Evolutionary conservation across 2,113 vertebrate genomes (phyloP).

Genomic region (Sinosuthora webbiana): DNA sequence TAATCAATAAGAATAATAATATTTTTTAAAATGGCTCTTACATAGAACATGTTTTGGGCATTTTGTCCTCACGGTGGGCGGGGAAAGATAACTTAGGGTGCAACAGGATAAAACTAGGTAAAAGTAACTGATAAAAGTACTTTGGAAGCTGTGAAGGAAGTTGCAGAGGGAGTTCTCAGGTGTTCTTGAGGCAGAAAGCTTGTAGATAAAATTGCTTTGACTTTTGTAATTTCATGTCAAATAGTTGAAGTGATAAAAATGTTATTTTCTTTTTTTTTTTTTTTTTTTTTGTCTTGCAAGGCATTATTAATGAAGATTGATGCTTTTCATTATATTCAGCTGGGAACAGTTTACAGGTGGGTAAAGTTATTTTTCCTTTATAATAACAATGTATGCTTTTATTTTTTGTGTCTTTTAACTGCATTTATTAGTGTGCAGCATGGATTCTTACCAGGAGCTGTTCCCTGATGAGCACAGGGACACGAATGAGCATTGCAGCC

Average conservation of each 20-base stretch:
- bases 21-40: background rate
- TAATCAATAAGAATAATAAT: background rate
- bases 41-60: background rate
- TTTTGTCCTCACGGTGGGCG: background rate
- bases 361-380: slow-evolving; percentile 37
- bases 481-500: background rate
- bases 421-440: background rate
- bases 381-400: background rate
- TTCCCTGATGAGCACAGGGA: background rate
- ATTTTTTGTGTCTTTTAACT: background rate
- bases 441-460: background rate
- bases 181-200: background rate
- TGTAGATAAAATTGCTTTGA: background rate
- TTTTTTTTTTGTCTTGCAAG: slow-evolving; percentile 54
- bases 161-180: background rate
- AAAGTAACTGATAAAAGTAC: background rate
- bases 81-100: background rate
- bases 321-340: slow-evolving; percentile 97
- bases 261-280: background rate
- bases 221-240: background rate
- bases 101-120: background rate
- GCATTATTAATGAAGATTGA: slow-evolving; percentile 98
- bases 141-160: background rate
- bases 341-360: slow-evolving; percentile 81
- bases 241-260: background rate